Evolutionary conservation across 2,797 vertebrate species (phyloP), one percentile per base, ranked within the genome.

Genomic region (Brotula barbata): DNA sequence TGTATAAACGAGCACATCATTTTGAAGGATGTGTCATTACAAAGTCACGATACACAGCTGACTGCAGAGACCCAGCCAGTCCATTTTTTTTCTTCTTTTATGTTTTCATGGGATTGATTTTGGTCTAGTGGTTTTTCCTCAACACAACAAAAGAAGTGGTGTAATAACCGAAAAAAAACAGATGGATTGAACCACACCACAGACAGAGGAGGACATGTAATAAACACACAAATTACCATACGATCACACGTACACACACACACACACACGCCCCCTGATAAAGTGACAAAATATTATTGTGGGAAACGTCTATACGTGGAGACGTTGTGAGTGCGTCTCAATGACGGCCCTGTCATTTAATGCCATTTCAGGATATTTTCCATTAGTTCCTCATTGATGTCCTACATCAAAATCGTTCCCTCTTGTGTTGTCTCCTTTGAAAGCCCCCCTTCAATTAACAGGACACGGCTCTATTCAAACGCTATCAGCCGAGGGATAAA

Each of bases 361-460:
- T 37, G 59, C 66, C 41, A 59, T 71, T 73, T 67, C 41, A 58
- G 61, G 69, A 85, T 85, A 82, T 87, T 88, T 84, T 85, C 71
- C 64, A 77, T 83, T 88, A 85, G 75, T 57, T 59, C 72, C 70
- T 71, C 60, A 76, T 58, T 78, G 76, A 77, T 71, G 67, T 67
- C 55, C 64, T 69, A 78, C 76, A 77, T 82, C 70, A 84, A 68
- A 75, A 64, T 62, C 64, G 50, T 58, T 51, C 52, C 44, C 46
- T 75, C 57, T 69, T 37, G 56, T 69, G 73, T 69, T 73, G 75
- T 75, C 77, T 75, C 69, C 65, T 81, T 80, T 87, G 81, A 88
- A 86, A 83, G 75, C 72, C 50, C 80, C 73, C 77, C 68, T 69
- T 78, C 82, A 87, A 85, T 87, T 87, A 88, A 75, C 65, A 60